Evolutionary conservation across 2,888 invertebrate genomes (phyloP), one percentile per base, ranked within the genome.

Genomic region (Eupithecia abbreviata): DNA sequence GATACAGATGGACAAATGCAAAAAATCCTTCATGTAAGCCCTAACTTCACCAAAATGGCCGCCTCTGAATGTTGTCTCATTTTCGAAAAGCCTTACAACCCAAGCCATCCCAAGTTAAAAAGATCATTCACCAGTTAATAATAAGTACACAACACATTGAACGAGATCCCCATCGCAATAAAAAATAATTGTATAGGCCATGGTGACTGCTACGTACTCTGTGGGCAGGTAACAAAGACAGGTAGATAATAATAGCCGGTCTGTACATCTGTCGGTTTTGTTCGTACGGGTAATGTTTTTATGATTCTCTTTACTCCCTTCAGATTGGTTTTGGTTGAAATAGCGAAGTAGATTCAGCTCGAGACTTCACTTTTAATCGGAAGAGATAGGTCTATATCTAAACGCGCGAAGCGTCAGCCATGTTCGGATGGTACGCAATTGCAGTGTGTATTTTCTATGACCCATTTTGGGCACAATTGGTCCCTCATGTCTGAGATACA

Each of bases 211-310:
- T 43, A 41, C 67, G n/a, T 58, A 67, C 15, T 73, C 77, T 72
- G 72, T 55, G 45, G 10, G 42, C 58, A 71, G 67, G 70, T 45
- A 71, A 73, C 77, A 73, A 75, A 73, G 75, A 71, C 73, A 77
- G 72, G 72, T 67, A 71, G 58, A 67, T 74, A 78, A 73, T 74
- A 78, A 78, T 78, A 74, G 18, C 55, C 7, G n/a, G 69, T 73
- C 43, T n/a, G 67, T 43, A 68, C 67, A 68, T 68, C 67, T 68
- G 67, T n/a, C 67, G 15, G 7, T 68, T 15, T 68, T 68, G 67
- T 68, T 62, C 43, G 9, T n/a, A 9, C 67, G n/a, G 67, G 67
- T 45, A 45, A 9, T 68, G 67, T 68, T 68, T 43, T 68, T 68
- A 4, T 68, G 67, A 68, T 45, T n/a, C 45, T n/a, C 45, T 68